A percentile compares a stretch with the other conserved stretches of the same genome.
Conservation (phyloP, 23 tunicate species). For the Phallusia fumigata region DNA sequence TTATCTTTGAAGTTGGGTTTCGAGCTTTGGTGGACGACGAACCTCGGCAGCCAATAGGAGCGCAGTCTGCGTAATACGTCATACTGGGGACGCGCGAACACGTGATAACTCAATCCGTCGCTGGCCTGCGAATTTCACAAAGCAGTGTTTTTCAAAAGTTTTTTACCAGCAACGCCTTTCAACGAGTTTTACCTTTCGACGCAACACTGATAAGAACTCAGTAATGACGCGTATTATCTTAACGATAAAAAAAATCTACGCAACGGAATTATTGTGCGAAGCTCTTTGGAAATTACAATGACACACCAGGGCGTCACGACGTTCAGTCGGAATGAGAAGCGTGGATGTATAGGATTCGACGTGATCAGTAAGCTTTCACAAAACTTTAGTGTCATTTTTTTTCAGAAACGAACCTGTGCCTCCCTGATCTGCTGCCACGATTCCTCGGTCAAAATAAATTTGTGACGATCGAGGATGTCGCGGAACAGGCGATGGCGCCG, state of each 20-base stretch:
- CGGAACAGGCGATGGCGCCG: slow-evolving; percentile 76
- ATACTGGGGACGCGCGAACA: slow-evolving; percentile 74
- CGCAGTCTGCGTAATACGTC: slow-evolving; percentile 91
- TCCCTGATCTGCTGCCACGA: slow-evolving; percentile 76
- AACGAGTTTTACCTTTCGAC: too few relatives aligned
- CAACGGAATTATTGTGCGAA: too few relatives aligned
- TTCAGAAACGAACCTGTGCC: slow-evolving; percentile 70
- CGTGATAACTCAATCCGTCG: slow-evolving; percentile 66
- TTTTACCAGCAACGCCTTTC: too few relatives aligned
- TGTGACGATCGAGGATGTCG: slow-evolving; percentile 80
- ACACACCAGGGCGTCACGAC: too few relatives aligned
- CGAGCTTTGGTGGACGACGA: slow-evolving; percentile 62
- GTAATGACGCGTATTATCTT: too few relatives aligned
- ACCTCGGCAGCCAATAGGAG: slow-evolving; percentile 89
- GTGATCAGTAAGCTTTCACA: too few relatives aligned
- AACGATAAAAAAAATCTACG: too few relatives aligned
- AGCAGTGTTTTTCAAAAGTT: too few relatives aligned
- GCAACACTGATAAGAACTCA: too few relatives aligned
- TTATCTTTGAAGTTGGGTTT: slow-evolving; percentile 46
- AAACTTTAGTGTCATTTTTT: neutral
- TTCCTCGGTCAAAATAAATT: slow-evolving; percentile 69
- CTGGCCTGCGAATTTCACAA: slow-evolving; percentile 42
- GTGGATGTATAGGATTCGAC: too few relatives aligned
- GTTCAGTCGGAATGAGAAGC: too few relatives aligned
- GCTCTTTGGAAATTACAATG: too few relatives aligned